These are phyloP conservation scores for Mastomys natalensis DNA, from an alignment of 2,113 vertebrate genomes.

Conservation along the genomic window DNA sequence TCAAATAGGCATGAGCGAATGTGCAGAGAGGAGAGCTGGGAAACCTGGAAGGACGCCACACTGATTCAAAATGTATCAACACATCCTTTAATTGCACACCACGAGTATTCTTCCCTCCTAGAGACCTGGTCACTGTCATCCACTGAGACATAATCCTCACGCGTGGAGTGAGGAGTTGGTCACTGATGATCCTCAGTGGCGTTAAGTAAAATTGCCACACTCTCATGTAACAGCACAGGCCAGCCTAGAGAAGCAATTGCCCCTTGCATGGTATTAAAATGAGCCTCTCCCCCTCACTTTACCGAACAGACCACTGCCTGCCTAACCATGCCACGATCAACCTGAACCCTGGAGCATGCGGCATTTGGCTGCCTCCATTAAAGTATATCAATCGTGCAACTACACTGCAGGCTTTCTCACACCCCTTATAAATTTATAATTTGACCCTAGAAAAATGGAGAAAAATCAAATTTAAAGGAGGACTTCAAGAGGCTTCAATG, in stretches of 20 bases:
- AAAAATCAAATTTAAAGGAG: conserved; percentile 24
- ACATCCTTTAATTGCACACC: conserved; percentile 30
- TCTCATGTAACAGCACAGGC: background rate
- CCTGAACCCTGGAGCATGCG: background rate
- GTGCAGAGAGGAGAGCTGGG: conserved; percentile 41
- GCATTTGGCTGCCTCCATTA: background rate
- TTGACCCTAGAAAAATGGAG: background rate
- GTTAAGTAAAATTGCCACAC: background rate
- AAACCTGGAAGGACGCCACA: conserved; percentile 47
- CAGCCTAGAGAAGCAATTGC: background rate
- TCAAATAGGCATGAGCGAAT: conserved; percentile 45
- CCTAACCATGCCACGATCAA: background rate
- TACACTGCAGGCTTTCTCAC: conserved; percentile 15
- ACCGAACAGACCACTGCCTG: background rate
- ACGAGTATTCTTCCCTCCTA: background rate
- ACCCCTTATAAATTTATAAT: background rate
- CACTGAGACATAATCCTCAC: background rate
- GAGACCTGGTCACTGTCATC: background rate
- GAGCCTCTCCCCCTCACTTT: background rate
- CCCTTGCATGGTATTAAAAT: background rate
- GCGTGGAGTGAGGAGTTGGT: background rate
- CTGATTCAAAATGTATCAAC: conserved; percentile 56
- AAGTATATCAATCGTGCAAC: conserved; percentile 28
- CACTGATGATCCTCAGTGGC: background rate
- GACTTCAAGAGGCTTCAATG: conserved; percentile 22